Conservation (phyloP, 2,113 vertebrate genomes). For the Regulus satrapa region DNA sequence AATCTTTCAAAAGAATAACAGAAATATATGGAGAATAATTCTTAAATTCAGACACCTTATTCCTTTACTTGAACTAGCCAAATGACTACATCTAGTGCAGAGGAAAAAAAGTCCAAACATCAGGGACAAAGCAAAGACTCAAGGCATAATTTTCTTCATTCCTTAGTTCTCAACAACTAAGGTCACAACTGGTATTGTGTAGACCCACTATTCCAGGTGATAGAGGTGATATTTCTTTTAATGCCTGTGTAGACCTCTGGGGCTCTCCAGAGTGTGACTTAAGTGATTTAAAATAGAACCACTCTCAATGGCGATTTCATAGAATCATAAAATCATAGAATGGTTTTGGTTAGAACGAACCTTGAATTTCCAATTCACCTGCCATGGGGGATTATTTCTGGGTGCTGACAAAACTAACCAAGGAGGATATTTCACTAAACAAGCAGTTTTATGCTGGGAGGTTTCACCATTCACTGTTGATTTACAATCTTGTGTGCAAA, state of each 20-base stretch:
- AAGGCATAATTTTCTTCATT: background rate
- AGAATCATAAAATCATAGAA: background rate
- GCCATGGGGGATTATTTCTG: background rate
- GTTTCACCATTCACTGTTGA: background rate
- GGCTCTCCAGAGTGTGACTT: background rate
- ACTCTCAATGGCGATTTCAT: background rate
- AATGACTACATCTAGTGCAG: background rate
- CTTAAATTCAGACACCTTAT: background rate
- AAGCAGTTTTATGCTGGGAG: background rate
- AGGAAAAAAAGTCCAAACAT: background rate
- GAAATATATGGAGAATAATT: background rate
- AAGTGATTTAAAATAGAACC: background rate
- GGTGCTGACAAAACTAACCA: background rate
- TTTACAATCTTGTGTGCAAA: background rate
- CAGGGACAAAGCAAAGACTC: background rate
- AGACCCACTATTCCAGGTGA: background rate
- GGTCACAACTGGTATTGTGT: accelerated
- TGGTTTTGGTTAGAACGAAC: background rate
- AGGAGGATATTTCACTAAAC: background rate
- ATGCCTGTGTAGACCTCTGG: background rate
- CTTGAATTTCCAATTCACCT: background rate
- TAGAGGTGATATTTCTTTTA: background rate
- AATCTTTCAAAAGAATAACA: background rate
- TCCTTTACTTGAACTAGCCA: background rate
- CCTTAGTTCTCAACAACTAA: background rate